Base-by-base conservation (phyloP, 53 echinoderm and acorn worm genomes). In the Antedon mediterranea region DNA sequence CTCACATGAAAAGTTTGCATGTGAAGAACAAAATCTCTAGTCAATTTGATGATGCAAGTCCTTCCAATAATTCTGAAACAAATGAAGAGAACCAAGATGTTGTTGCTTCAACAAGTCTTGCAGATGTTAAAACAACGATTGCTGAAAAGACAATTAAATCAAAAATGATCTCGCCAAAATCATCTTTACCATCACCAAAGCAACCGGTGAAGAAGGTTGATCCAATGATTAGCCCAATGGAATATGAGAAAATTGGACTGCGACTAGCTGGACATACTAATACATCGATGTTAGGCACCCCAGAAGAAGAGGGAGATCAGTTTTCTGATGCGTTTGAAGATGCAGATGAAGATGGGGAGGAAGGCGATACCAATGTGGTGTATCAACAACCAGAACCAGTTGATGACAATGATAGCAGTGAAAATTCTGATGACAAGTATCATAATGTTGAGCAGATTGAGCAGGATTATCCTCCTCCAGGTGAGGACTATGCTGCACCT, bases 311-410 rank as follows among this genome's bases (percentile, higher is more conserved):
- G 83, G 90, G 87, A 72, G 94, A 94, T 78, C 94, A 94, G 83
- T 94, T 94, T 73, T 94, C 94, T 72, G 94, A 94, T 77, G 94
- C 94, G 28, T 91, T 91, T 20, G 94, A 94, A 32, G 90, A 90
- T 75, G 87, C 79, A n/a, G 87, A 85, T 43, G 86, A 86, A 0
- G 85, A 85, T 28, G 80, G 71, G 26, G 43, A 74, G 30, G 73
- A 57, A 34, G 81, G 78, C 28, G 78, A 57, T 7, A 18, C 57
- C 23, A 23, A 15, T 3, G 57, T 18, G 57, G n/a, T n/a, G n/a
- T n/a, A n/a, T n/a, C n/a, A n/a, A n/a, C n/a, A n/a, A n/a, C n/a
- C n/a, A n/a, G n/a, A n/a, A n/a, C n/a, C 23, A 18, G 20, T 15
- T 18, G 57, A 28, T 31, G 29, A 31, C 71, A 14, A 71, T 33